Evolutionary conservation across 2,888 invertebrate species (phyloP).

Genomic region (Heliconius sara): DNA sequence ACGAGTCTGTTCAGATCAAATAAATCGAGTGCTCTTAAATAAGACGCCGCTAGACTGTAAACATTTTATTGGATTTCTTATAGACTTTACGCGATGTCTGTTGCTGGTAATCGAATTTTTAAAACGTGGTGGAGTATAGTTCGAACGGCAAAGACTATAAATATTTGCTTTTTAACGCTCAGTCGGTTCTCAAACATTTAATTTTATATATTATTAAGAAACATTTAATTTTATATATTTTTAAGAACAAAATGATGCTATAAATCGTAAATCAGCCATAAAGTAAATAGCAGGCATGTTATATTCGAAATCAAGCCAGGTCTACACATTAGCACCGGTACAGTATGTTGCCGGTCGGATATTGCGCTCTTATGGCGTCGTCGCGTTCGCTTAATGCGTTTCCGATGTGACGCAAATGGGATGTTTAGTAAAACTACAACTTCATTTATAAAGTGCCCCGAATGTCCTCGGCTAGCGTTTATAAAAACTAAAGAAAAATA

Average conservation of each 20-base stretch:
- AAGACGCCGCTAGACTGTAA: constrained; percentile 51
- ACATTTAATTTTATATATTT: background rate
- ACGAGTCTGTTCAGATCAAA: constrained; percentile 61
- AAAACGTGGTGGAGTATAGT: constrained; percentile 6
- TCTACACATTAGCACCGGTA: constrained; percentile 44
- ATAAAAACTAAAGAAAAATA: background rate
- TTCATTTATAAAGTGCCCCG: constrained; percentile 47
- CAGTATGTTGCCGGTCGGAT: constrained; percentile 66
- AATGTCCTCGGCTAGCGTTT: constrained; percentile 34
- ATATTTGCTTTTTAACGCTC: background rate
- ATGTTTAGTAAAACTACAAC: constrained; percentile 63
- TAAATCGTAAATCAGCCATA: constrained; percentile 7
- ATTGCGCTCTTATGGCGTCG: constrained; percentile 76
- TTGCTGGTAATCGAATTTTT: constrained; percentile 40
- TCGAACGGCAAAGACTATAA: background rate
- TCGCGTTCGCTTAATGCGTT: constrained; percentile 75
- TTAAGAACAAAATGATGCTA: background rate
- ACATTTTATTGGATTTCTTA: constrained; percentile 54
- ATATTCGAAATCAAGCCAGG: constrained; percentile 25
- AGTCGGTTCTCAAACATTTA: no score
- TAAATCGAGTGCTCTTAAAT: constrained; percentile 63
- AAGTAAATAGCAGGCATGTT: constrained; percentile 20
- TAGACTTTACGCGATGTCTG: constrained; percentile 41
- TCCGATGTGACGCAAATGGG: constrained; percentile 81
- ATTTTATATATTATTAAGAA: background rate